phyloP scores from a whole-genome alignment of 2,797 vertebrate species.

The Aeoliscus strigatus region DNA sequence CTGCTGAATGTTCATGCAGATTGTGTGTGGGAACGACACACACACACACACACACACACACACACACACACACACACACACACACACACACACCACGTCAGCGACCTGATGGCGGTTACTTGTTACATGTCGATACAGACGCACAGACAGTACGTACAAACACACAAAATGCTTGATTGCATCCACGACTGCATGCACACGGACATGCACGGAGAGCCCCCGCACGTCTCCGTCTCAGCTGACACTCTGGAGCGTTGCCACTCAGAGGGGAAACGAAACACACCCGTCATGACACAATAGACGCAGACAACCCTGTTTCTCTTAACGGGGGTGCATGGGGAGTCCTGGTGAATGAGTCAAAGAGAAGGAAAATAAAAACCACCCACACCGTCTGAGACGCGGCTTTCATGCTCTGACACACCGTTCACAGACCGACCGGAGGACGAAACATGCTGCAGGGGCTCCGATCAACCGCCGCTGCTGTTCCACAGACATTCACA shows the following conservation, averaged over 20 bases:
- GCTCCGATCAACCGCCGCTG: constrained; percentile 53
- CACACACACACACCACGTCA: too few species aligned
- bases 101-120: too few species aligned
- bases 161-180: too few species aligned
- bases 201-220: too few species aligned
- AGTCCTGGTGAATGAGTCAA: constrained; percentile 61
- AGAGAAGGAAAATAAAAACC: constrained; percentile 68
- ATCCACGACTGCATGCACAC: too few species aligned
- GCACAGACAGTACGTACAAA: too few species aligned
- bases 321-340: constrained; percentile 26
- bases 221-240: too few species aligned
- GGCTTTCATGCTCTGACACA: constrained; percentile 45
- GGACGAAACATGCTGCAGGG: constrained; percentile 66
- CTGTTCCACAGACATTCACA: constrained; percentile 42
- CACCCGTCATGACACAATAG: constrained; percentile 22
- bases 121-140: too few species aligned
- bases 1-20: constrained; percentile 46
- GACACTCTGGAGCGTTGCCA: too few species aligned
- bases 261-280: constrained; percentile 31
- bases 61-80: constrained; percentile 27
- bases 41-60: constrained; percentile 28
- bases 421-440: constrained; percentile 43
- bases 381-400: constrained; percentile 73
- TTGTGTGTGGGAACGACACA: constrained; percentile 32
- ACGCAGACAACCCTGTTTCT: constrained; percentile 17